Evolutionary conservation across 2,113 vertebrate genomes (phyloP), one percentile per base, ranked within the genome.

Genomic region (Sinocyclocheilus anophthalmus): DNA sequence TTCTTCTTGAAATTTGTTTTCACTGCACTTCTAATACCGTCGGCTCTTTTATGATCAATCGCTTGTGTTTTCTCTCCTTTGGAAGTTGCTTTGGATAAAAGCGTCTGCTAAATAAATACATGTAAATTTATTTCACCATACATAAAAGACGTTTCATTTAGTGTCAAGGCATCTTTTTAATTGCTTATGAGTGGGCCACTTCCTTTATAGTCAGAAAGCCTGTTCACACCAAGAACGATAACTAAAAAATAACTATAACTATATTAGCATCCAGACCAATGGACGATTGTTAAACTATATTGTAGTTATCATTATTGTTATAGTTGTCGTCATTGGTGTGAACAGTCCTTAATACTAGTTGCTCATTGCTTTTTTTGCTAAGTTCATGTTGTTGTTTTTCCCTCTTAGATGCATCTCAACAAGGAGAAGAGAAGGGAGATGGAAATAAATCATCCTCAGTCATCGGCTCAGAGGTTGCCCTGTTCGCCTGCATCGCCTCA

Each of bases 401-500:
- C 77, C 53, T 26, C 4, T 0, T 90, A 95, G 95, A 84, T 75
- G 14, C 69, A 3, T 69, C 90, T 4, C 78, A 81, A 3, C 86
- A 86, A 57, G 92, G 92, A 7, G 73, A 79, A 2, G 81, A 89
- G 5, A 84, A 83, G 84, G 94, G 91, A 76, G 96, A 90, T 3
- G 95, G 95, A 53, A 96, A 96, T 50, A 98, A 97, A 90, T 96
- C 97, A 5, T 92, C 94, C 22, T 96, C 94, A 81, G 93, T 96
- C 93, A 96, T 99, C 42, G 97, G 96, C 94, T 97, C 97, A 45
- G 97, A 99, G 93, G 96, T 98, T 94, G 98, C 98, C 93, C 97
- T 99, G 95, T 98, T 99, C 85, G 96, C 97, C 78, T 96, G 97
- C 93, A 97, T 99, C 87, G 96, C 96, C 84, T 99, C 98, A 72